Conservation (phyloP, 1,140 invertebrate species). For the Meloidogyne hapla region DNA sequence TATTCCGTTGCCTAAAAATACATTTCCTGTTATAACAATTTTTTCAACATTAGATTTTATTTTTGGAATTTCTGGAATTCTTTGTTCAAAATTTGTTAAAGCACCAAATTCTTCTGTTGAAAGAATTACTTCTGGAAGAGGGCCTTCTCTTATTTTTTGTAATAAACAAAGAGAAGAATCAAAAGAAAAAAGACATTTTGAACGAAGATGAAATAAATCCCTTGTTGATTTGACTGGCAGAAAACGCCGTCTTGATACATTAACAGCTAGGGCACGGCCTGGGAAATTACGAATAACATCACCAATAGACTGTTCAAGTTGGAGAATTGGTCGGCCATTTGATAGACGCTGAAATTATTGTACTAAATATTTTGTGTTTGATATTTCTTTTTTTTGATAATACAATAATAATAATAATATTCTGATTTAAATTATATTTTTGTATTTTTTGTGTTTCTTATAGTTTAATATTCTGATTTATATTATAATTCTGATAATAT, state of each 20-base stretch:
- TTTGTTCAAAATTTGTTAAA: constrained; percentile 4
- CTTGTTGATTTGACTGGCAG: constrained; percentile 60
- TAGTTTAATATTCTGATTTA: too few relatives aligned
- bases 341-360: constrained; percentile 51
- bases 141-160: neutral
- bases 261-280: constrained; percentile 36
- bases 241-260: constrained; percentile 54
- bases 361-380: neutral
- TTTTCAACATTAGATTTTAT: constrained; percentile 16
- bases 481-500: too few relatives aligned
- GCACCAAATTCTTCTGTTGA: constrained; percentile 7
- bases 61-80: constrained; percentile 15
- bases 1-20: constrained; percentile 14
- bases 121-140: constrained; percentile 1
- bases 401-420: too few relatives aligned
- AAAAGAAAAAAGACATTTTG: constrained; percentile 1
- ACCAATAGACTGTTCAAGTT: constrained; percentile 60
- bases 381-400: constrained; percentile 5
- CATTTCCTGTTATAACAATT: constrained; percentile 12
- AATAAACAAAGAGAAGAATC: constrained; percentile 7
- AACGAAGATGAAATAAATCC: constrained; percentile 36
- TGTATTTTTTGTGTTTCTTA: too few relatives aligned
- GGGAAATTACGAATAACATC: constrained; percentile 49
- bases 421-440: too few relatives aligned
- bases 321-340: constrained; percentile 52